These are phyloP conservation scores for Antheraea pernyi DNA, from an alignment of 1,140 invertebrate genomes.

Conservation along the genomic window DNA sequence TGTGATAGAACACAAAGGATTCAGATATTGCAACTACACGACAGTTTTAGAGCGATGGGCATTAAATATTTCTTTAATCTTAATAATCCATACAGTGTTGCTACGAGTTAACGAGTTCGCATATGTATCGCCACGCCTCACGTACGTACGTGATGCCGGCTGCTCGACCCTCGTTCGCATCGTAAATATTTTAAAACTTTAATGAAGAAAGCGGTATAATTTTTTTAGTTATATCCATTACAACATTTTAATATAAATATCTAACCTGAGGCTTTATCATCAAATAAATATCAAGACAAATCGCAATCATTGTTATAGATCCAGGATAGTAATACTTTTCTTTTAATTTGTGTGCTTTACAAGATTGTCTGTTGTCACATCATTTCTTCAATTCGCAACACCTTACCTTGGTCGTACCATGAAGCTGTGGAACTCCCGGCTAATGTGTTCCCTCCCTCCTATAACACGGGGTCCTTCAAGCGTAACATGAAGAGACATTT, in stretches of 20 bases:
- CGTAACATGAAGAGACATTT: too few relatives aligned
- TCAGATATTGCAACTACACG: neutral
- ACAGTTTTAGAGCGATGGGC: neutral
- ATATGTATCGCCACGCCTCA: neutral
- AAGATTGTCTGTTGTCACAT: too few relatives aligned
- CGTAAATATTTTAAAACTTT: neutral
- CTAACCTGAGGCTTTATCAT: too few relatives aligned
- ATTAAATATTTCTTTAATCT: neutral
- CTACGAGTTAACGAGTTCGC: neutral
- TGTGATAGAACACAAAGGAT: neutral
- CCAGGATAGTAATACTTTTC: too few relatives aligned
- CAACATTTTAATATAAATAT: neutral
- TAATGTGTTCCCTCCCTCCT: too few relatives aligned
- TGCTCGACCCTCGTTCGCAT: neutral
- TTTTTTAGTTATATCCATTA: neutral
- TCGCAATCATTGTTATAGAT: too few relatives aligned
- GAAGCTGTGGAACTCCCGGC: too few relatives aligned
- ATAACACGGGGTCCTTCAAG: too few relatives aligned
- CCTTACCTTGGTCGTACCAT: too few relatives aligned
- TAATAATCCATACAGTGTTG: neutral
- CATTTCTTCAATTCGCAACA: too few relatives aligned
- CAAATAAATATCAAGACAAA: too few relatives aligned
- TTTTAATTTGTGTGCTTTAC: too few relatives aligned
- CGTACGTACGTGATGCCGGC: neutral
- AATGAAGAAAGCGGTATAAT: neutral